These are phyloP conservation scores for Lerema accius DNA, from an alignment of 1,140 invertebrate genomes.

Conservation along the genomic window DNA sequence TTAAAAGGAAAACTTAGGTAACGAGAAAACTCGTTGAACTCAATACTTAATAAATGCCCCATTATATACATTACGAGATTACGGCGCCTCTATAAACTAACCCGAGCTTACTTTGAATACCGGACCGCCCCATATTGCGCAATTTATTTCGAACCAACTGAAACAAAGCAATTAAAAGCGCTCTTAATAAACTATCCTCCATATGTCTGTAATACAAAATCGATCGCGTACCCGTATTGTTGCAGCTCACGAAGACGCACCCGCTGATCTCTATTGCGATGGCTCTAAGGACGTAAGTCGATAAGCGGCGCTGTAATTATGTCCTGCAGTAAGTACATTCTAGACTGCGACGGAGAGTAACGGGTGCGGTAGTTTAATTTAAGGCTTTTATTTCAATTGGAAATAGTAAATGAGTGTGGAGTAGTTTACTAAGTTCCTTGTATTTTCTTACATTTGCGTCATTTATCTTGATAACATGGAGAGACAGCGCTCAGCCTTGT, in stretches of 20 bases:
- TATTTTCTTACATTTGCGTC: background rate
- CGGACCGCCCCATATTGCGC: background rate
- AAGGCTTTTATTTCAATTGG: background rate
- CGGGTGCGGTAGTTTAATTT: background rate
- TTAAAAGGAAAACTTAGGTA: too few species aligned
- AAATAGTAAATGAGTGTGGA: background rate
- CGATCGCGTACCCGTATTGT: conserved; percentile 10
- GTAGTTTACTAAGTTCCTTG: background rate
- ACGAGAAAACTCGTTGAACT: too few species aligned
- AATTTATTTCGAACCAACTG: conserved; percentile 19
- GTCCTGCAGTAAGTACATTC: background rate
- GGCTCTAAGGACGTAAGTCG: background rate
- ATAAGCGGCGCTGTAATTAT: background rate
- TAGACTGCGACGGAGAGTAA: background rate
- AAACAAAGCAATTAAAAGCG: conserved; percentile 29
- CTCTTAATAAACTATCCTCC: conserved; percentile 27
- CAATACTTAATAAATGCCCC: conserved; percentile 2
- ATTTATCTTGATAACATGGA: background rate
- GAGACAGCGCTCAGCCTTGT: too few species aligned
- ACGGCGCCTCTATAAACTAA: background rate
- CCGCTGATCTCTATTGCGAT: background rate
- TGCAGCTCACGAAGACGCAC: background rate
- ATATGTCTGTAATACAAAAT: conserved; percentile 31
- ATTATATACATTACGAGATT: conserved; percentile 3
- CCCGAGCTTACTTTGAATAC: conserved; percentile 18